A percentile compares a stretch with the other conserved stretches of the same genome.
Evolutionary conservation across 2,888 invertebrate species (phyloP).

Genomic region (Acronicta psi): DNA sequence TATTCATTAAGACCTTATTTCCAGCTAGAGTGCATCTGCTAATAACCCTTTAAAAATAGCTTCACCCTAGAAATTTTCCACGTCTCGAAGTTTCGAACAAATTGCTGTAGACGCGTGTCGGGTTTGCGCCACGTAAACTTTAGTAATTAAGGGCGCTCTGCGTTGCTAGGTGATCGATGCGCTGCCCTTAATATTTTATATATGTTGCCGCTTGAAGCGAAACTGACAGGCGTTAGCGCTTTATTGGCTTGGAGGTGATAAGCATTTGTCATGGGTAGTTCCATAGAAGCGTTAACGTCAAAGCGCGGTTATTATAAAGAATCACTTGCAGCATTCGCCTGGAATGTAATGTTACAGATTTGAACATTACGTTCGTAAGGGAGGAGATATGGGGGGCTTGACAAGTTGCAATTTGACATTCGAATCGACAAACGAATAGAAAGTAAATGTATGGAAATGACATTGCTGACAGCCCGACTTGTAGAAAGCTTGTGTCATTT

Average conservation of each 20-base stretch:
- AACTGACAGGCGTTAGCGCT: slow-evolving; percentile 18
- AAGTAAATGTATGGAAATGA: no score
- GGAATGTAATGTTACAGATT: no score
- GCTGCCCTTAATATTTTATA: slow-evolving; percentile 45
- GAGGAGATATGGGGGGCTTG: no score
- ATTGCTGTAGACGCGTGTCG: slow-evolving; percentile 65
- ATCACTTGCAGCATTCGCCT: no score
- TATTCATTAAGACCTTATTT: slow-evolving; percentile 11
- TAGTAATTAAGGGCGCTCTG: slow-evolving; percentile 68
- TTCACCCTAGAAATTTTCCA: slow-evolving; percentile 34
- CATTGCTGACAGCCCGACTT: no score
- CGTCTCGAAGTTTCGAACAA: slow-evolving; percentile 58
- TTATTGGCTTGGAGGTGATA: slow-evolving; percentile 2
- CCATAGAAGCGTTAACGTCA: no score
- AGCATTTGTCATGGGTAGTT: background rate
- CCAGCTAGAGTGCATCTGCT: background rate
- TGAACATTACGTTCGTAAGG: no score
- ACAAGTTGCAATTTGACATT: no score
- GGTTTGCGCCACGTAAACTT: slow-evolving; percentile 68
- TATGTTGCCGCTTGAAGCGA: slow-evolving; percentile 15
- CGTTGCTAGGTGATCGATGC: slow-evolving; percentile 63
- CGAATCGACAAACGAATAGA: no score
- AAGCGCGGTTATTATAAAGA: no score
- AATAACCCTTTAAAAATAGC: slow-evolving; percentile 38
- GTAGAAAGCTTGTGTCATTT: no score